Percentiles rank a stretch among this genome's conserved stretches.
Conservation (phyloP, 2,113 vertebrate genomes). For the Lampris megalopsis region DNA sequence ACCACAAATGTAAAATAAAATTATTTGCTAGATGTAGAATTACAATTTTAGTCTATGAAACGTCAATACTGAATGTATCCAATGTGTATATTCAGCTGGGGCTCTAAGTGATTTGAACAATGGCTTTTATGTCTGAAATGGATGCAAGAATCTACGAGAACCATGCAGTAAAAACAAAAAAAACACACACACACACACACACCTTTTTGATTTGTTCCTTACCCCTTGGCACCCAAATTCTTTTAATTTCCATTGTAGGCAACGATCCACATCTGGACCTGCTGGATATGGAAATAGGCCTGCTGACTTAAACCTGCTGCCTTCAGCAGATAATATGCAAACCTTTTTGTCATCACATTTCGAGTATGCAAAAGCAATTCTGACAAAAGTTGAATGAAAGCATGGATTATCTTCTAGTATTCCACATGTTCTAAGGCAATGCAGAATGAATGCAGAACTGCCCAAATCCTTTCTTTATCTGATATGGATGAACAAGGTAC, state of each 20-base stretch:
- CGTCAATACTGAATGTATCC: not conserved
- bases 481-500: not conserved
- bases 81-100: not conserved
- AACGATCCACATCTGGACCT: conserved; percentile 57
- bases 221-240: conserved; percentile 18
- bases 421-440: not conserved
- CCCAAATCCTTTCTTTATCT: not conserved
- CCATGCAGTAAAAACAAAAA: conserved; percentile 6
- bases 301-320: conserved; percentile 43
- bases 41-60: not conserved
- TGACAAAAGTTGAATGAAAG: conserved; percentile 6
- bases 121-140: conserved; percentile 5
- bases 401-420: not conserved
- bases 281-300: conserved; percentile 46
- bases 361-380: conserved; percentile 6
- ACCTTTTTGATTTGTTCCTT: conserved; percentile 43
- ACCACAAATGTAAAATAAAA: not conserved
- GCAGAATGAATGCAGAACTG: not conserved
- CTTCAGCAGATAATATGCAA: conserved; percentile 39
- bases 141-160: not conserved
- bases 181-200: not conserved
- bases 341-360: conserved; percentile 37
- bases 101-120: not conserved
- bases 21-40: not conserved
- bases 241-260: conserved; percentile 54